phyloP scores from a whole-genome alignment of 2,888 invertebrate species.

The Acronicta leporina region DNA sequence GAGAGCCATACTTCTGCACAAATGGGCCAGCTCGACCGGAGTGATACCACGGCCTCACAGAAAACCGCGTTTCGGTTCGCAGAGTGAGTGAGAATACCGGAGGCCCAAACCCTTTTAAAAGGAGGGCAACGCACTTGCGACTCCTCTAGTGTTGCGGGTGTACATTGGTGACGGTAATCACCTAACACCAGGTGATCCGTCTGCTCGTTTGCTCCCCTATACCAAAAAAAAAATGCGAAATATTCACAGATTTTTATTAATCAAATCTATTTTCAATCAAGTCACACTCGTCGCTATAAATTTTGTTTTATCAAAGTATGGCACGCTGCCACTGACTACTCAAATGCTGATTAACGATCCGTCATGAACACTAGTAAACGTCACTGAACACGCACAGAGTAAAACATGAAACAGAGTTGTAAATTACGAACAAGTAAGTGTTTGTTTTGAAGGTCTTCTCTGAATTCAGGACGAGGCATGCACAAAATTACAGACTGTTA shows the following conservation, averaged over 20 bases:
- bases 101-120: no score
- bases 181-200: no score
- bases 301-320: constrained; percentile 36
- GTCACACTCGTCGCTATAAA: constrained; percentile 15
- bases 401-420: constrained; percentile 6
- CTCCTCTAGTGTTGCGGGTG: no score
- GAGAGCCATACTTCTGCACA: no score
- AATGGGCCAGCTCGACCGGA: no score
- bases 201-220: no score
- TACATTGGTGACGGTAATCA: no score
- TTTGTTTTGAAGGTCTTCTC: neutral
- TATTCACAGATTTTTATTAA: constrained; percentile 2
- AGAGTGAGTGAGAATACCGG: no score
- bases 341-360: constrained; percentile 32
- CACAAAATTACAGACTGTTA: no score
- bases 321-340: constrained; percentile 37
- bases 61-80: no score
- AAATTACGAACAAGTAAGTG: constrained; percentile 3
- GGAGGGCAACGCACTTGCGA: no score
- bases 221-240: neutral
- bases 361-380: constrained; percentile 10
- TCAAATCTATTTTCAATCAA: constrained; percentile 24
- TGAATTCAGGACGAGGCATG: neutral
- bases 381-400: neutral
- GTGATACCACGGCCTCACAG: no score